Conservation (phyloP, 2,888 invertebrate genomes). For the Penaeus monodon region DNA sequence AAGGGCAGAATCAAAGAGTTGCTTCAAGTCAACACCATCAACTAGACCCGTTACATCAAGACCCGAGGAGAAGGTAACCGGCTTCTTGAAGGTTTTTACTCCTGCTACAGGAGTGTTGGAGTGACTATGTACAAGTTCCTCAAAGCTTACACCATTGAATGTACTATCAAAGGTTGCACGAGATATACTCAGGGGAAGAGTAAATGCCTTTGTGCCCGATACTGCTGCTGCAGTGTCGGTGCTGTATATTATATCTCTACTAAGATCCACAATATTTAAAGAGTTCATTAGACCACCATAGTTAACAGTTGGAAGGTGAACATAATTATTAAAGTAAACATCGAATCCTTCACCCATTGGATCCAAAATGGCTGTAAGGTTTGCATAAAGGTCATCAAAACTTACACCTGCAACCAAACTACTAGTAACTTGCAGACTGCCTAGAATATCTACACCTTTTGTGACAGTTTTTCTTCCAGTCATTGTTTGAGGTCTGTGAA, state of each 20-base stretch:
- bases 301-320: not conserved
- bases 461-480: constrained; percentile 27
- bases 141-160: constrained; percentile 38
- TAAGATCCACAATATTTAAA: constrained; percentile 15
- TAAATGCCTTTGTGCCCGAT: constrained; percentile 30
- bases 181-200: constrained; percentile 5
- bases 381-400: constrained; percentile 28
- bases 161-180: constrained; percentile 35
- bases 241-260: constrained; percentile 30
- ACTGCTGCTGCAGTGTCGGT: constrained; percentile 12
- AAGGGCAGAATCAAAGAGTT: constrained; percentile 6
- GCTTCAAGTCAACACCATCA: constrained; percentile 25
- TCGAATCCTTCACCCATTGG: constrained; percentile 31
- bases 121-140: constrained; percentile 18
- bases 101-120: constrained; percentile 3
- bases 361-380: not conserved
- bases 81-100: constrained; percentile 22
- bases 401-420: constrained; percentile 43
- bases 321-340: constrained; percentile 16
- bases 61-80: not conserved
- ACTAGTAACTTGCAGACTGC: constrained; percentile 34
- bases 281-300: constrained; percentile 30
- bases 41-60: constrained; percentile 2
- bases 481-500: constrained; percentile 14
- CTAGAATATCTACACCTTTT: constrained; percentile 27